These are phyloP conservation scores for Carassius carassius DNA, from an alignment of 2,113 vertebrate genomes.

Conservation along the genomic window DNA sequence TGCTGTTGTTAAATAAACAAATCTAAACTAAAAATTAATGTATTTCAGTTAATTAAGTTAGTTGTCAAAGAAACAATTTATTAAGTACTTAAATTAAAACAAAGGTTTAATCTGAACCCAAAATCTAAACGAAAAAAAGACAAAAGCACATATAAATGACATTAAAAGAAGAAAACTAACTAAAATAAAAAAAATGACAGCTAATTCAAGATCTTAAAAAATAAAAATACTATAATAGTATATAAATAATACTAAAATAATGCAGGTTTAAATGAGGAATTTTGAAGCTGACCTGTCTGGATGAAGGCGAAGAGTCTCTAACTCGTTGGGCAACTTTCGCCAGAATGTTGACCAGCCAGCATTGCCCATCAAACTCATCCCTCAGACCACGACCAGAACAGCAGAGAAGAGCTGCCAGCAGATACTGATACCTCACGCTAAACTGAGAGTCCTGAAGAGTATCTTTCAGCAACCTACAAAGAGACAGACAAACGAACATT, in stretches of 20 bases:
- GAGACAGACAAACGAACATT: background rate
- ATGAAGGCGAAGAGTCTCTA: slow-evolving; percentile 82
- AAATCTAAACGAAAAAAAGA: too few species aligned
- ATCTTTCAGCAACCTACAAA: slow-evolving; percentile 89
- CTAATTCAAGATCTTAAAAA: background rate
- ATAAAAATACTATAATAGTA: background rate
- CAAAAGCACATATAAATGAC: too few species aligned
- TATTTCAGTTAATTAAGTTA: too few species aligned
- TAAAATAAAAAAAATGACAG: background rate
- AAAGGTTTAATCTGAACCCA: too few species aligned
- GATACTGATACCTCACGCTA: slow-evolving; percentile 93
- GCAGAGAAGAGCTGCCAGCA: slow-evolving; percentile 91
- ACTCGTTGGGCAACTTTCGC: slow-evolving; percentile 87
- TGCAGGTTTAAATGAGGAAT: background rate
- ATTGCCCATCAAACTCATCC: slow-evolving; percentile 92
- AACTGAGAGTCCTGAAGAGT: slow-evolving; percentile 95
- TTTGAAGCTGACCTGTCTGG: slow-evolving; percentile 79
- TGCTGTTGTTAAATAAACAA: too few species aligned
- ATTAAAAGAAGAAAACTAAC: too few species aligned
- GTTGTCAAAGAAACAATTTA: too few species aligned
- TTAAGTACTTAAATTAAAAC: too few species aligned
- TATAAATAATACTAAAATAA: background rate
- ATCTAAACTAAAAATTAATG: too few species aligned
- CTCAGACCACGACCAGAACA: slow-evolving; percentile 88
- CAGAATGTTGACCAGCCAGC: slow-evolving; percentile 87